These are phyloP conservation scores for Boleophthalmus pectinirostris DNA, from an alignment of 2,113 vertebrate genomes.

Conservation along the genomic window DNA sequence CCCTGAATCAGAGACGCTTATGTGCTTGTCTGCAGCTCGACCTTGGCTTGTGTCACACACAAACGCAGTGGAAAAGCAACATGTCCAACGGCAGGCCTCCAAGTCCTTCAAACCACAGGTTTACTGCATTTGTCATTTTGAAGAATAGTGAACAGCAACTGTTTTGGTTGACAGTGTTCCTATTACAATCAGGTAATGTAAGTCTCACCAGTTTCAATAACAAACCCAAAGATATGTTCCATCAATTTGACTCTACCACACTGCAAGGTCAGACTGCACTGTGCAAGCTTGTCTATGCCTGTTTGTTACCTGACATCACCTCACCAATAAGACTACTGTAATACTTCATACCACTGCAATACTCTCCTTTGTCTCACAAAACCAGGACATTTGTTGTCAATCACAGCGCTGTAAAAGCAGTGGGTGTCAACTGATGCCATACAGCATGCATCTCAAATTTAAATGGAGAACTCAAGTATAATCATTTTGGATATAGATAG, in stretches of 20 bases:
- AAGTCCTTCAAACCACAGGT: slow-evolving; percentile 21
- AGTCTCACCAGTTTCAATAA: slow-evolving; percentile 4
- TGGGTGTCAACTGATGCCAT: no score
- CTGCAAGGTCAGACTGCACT: slow-evolving; percentile 66
- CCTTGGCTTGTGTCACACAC: slow-evolving; percentile 80
- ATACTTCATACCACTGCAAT: slow-evolving; percentile 55
- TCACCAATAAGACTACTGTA: slow-evolving; percentile 51
- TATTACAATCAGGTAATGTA: slow-evolving; percentile 51
- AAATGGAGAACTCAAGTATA: no score
- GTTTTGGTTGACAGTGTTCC: not conserved
- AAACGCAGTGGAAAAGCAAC: slow-evolving; percentile 46
- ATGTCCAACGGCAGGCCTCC: slow-evolving; percentile 27
- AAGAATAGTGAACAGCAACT: slow-evolving; percentile 20
- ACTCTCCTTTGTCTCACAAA: slow-evolving; percentile 28
- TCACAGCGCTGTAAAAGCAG: slow-evolving; percentile 37
- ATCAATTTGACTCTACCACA: slow-evolving; percentile 50
- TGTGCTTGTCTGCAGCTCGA: slow-evolving; percentile 71
- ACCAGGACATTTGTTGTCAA: slow-evolving; percentile 36
- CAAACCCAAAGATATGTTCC: slow-evolving; percentile 56
- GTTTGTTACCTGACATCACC: slow-evolving; percentile 72
- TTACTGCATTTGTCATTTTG: not conserved
- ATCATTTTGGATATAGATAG: no score
- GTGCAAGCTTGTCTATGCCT: slow-evolving; percentile 56
- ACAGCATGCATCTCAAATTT: slow-evolving; percentile 21
- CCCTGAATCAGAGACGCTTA: slow-evolving; percentile 49